phyloP scores from a whole-genome alignment of 2,888 invertebrate genomes.

The Melanostoma mellinum region DNA sequence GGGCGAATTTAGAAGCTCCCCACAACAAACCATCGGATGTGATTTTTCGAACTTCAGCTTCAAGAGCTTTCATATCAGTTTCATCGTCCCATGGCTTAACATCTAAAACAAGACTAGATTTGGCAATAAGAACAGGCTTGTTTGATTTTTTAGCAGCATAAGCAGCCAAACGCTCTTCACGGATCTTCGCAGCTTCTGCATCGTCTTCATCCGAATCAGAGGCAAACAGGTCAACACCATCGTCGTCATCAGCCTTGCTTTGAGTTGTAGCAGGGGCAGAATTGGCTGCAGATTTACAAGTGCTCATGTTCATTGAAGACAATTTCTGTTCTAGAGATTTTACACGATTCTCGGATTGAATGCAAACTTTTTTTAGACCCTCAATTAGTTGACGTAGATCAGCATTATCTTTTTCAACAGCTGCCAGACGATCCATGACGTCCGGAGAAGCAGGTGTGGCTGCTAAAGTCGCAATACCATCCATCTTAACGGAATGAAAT shows the following conservation, averaged over 20 bases:
- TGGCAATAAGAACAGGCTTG: conserved; percentile 95
- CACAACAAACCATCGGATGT: conserved; percentile 93
- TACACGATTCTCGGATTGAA: conserved; percentile 80
- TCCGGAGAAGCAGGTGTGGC: conserved; percentile 83
- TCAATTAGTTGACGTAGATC: conserved; percentile 81
- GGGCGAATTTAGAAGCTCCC: conserved; percentile 96
- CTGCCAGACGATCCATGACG: conserved; percentile 83
- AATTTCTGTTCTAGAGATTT: conserved; percentile 77
- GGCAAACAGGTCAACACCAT: conserved; percentile 91
- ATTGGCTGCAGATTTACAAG: conserved; percentile 74
- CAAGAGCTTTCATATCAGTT: conserved; percentile 94
- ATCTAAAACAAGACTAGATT: conserved; percentile 96
- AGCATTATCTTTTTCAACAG: conserved; percentile 85
- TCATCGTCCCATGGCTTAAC: conserved; percentile 96
- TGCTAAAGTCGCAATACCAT: conserved; percentile 85
- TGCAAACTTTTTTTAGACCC: conserved; percentile 78
- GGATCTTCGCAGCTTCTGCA: conserved; percentile 88
- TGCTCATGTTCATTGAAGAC: conserved; percentile 37
- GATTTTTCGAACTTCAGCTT: conserved; percentile 90
- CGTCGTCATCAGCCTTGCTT: conserved; percentile 84
- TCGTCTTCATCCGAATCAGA: conserved; percentile 91
- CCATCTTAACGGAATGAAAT: conserved; percentile 83
- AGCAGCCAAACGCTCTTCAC: conserved; percentile 93
- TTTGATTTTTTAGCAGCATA: conserved; percentile 96
- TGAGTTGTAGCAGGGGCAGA: conserved; percentile 53